Evolutionary conservation across 2,113 vertebrate species (phyloP).

Genomic region (Psophia crepitans): DNA sequence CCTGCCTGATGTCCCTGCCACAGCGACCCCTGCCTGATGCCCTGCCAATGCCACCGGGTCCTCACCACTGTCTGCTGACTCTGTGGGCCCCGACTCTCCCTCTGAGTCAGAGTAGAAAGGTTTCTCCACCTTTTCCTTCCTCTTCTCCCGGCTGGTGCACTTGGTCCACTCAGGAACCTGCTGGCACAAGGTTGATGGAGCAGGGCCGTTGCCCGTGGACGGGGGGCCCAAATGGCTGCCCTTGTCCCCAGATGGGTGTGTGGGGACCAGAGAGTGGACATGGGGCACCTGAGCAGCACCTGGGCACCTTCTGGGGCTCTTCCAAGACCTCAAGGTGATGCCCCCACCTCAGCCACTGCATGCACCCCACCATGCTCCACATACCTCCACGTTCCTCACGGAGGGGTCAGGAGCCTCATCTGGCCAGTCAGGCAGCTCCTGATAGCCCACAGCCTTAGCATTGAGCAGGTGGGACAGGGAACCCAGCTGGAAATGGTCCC

Average conservation of each 20-base stretch:
- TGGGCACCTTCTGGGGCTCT: background rate
- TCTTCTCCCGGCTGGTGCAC: constrained; percentile 92
- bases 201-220: background rate
- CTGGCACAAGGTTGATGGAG: background rate
- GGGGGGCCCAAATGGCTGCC: background rate
- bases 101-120: constrained; percentile 98
- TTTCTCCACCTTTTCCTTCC: constrained; percentile 96
- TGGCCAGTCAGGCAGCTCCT: constrained; percentile 96
- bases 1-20: background rate
- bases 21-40: background rate
- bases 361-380: background rate
- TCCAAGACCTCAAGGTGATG: background rate
- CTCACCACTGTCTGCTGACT: constrained; percentile 95
- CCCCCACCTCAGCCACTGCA: too few relatives aligned
- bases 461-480: constrained; percentile 96
- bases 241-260: rapidly evolving
- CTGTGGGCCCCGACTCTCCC: constrained; percentile 92
- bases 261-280: background rate
- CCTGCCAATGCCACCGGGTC: background rate
- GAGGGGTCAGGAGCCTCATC: constrained; percentile 93
- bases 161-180: constrained; percentile 99
- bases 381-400: constrained; percentile 97
- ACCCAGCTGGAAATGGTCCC: constrained; percentile 97
- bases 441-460: constrained; percentile 94
- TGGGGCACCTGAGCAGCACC: background rate